A percentile compares a stretch with the other conserved stretches of the same genome.
Conservation (phyloP, 2,113 vertebrate genomes). For the Aldabrachelys gigantea region DNA sequence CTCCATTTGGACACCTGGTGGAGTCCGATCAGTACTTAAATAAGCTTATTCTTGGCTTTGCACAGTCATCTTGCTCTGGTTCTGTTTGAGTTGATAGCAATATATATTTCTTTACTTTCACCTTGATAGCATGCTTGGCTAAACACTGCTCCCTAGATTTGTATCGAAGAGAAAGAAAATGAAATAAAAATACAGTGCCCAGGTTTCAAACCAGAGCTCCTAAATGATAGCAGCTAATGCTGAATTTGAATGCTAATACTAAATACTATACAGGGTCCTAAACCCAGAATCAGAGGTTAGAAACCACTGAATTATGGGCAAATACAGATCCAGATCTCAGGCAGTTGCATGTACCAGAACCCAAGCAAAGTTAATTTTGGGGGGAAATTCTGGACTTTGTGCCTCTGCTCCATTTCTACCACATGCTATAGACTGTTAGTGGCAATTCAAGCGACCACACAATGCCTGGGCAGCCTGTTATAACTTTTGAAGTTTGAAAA, state of each 20-base stretch:
- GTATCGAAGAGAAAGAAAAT: slow-evolving; percentile 37
- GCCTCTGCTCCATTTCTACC: background rate
- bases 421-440: background rate
- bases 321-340: background rate
- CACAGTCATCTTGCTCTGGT: slow-evolving; percentile 25
- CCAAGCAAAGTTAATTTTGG: background rate
- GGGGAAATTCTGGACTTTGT: background rate
- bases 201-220: slow-evolving; percentile 18
- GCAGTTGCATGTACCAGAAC: background rate
- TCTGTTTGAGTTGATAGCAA: slow-evolving; percentile 46
- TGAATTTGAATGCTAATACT: slow-evolving; percentile 18
- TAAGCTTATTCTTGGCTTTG: slow-evolving; percentile 31
- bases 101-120: slow-evolving; percentile 49
- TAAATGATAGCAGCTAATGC: slow-evolving; percentile 36
- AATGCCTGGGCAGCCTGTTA: background rate
- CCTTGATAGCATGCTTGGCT: slow-evolving; percentile 16
- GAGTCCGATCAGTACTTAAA: slow-evolving; percentile 37
- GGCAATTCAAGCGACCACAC: background rate
- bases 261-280: background rate
- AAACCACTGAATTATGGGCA: slow-evolving; percentile 10
- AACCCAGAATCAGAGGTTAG: background rate
- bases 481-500: background rate
- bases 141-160: slow-evolving; percentile 54
- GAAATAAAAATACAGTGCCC: slow-evolving; percentile 39
- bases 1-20: slow-evolving; percentile 13